Conservation (phyloP, 2,888 invertebrate genomes). For the Shargacucullia verbasci region DNA sequence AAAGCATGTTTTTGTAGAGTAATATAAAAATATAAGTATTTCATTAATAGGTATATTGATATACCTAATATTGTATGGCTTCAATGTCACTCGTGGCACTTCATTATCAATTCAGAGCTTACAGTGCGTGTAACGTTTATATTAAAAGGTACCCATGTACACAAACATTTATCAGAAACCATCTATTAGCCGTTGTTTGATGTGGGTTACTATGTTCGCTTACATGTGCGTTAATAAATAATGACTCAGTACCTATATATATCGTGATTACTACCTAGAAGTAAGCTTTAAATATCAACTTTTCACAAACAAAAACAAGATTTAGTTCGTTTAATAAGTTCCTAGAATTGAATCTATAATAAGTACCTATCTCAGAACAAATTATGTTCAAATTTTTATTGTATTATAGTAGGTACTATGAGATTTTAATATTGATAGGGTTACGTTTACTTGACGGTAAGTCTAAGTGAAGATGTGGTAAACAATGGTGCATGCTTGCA, state of each 20-base stretch:
- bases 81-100: conserved; percentile 6
- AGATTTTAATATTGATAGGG: no score
- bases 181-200: conserved; percentile 7
- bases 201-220: background rate
- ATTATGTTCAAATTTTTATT: no score
- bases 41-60: no score
- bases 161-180: conserved; percentile 16
- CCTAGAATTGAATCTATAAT: no score
- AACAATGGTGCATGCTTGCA: no score
- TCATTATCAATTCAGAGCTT: conserved; percentile 21
- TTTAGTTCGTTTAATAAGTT: background rate
- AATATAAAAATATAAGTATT: no score
- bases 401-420: no score
- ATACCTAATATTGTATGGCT: background rate
- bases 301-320: background rate
- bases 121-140: conserved; percentile 16
- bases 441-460: no score
- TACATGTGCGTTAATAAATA: conserved; percentile 25
- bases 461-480: no score
- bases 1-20: no score
- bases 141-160: background rate
- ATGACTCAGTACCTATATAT: conserved; percentile 16
- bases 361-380: no score
- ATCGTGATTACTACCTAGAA: background rate
- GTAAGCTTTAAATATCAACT: conserved; percentile 7